Evolutionary conservation across 2,113 vertebrate species (phyloP).

Genomic region (Dissostichus mawsoni): DNA sequence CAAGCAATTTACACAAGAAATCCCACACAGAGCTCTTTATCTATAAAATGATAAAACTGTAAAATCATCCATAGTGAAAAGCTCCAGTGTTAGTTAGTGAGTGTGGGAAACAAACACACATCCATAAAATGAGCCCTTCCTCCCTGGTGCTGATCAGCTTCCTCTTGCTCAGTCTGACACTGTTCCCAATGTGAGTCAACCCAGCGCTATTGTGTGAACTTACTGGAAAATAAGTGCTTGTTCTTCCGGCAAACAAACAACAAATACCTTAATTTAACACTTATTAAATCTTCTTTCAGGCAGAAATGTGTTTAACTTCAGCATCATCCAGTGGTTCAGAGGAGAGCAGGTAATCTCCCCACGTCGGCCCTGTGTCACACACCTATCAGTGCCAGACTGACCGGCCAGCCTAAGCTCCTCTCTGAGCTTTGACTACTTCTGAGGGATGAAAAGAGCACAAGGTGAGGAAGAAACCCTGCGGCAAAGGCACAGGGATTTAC

Average conservation of each 20-base stretch:
- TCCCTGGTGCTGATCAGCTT: conserved; percentile 56
- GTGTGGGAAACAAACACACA: conserved; percentile 45
- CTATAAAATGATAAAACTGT: conserved; percentile 30
- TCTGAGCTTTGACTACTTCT: conserved; percentile 65
- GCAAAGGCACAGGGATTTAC: conserved; percentile 64
- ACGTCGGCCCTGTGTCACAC: conserved; percentile 51
- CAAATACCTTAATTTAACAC: conserved; percentile 9
- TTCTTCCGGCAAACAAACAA: conserved; percentile 26
- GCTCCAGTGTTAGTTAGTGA: conserved; percentile 38
- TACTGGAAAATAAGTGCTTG: conserved; percentile 4
- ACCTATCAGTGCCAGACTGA: conserved; percentile 51
- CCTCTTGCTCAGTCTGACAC: conserved; percentile 47
- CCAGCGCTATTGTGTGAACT: conserved; percentile 18
- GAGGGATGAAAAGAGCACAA: conserved; percentile 60
- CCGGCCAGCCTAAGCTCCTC: conserved; percentile 58
- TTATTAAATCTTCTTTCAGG: not conserved
- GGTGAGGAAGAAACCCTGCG: conserved; percentile 60
- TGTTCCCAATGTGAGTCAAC: conserved; percentile 39
- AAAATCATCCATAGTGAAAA: conserved; percentile 43
- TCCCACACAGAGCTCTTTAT: conserved; percentile 42
- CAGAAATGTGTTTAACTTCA: conserved; percentile 22
- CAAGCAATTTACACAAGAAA: conserved; percentile 22
- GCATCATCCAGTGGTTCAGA: conserved; percentile 41
- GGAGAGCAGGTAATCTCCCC: conserved; percentile 59
- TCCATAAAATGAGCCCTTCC: conserved; percentile 49